Base-by-base conservation (phyloP, 2,797 vertebrate species). In the Lepilemur ruficaudatus region DNA sequence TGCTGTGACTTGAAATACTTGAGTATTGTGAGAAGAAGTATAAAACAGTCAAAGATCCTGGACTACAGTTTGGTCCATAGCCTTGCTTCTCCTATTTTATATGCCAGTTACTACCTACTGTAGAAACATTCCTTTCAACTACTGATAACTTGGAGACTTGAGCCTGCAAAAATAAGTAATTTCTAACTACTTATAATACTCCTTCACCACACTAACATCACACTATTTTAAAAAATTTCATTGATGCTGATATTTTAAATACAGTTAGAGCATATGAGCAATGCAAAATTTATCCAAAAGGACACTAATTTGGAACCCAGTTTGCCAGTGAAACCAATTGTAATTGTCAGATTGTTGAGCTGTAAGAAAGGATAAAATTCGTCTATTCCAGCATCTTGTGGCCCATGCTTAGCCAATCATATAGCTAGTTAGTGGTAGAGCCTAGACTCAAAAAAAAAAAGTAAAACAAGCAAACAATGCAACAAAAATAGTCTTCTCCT, bases 111-210 rank as follows among this genome's bases (percentile, higher is more conserved):
- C 46, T 63, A 93, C 7, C 59, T 76, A 35, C 2, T 67, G 5
- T 48, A 84, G 38, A 92, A 97, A 87, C 43, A 11, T 57, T 86
- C 25, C 61, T 78, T 94, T 90, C 75, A 87, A 76, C 46, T 80
- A 80, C 23, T 59, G n/a, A 69, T 55, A 69, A 89, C 48, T 84
- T 91, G 65, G 55, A 91, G 93, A 88, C 25, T 78, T 81, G 15
- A 91, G 14, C n/a, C 69, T 93, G 89, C 1, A 76, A 73, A 92
- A 86, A 25, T 87, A 32, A 52, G 25, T 70, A 79, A 70, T 85
- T 93, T 92, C 43, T 93, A 73, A 61, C 65, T 82, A 67, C 5
- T 28, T 41, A 28, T 11, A 38, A 41, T 84, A 92, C 22, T 88
- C 59, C 28, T 25, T 93, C 52, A 83, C 13, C 28, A 93, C 23